These are phyloP conservation scores for Callipepla squamata DNA, from an alignment of 2,113 vertebrate species.

Conservation along the genomic window DNA sequence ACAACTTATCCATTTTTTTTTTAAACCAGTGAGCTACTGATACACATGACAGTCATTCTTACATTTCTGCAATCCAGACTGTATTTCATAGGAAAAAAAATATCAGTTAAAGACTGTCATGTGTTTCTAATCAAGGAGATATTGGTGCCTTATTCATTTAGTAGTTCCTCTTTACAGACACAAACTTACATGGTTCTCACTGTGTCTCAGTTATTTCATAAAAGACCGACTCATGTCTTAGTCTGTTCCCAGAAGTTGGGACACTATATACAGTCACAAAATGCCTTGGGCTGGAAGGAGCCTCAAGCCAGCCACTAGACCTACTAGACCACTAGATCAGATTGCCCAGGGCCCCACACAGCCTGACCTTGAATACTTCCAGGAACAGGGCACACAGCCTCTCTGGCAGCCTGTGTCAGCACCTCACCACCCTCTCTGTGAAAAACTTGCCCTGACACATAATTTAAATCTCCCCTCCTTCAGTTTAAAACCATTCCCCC, in stretches of 20 bases:
- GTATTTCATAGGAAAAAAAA: background rate
- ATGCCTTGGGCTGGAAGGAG: too few relatives aligned
- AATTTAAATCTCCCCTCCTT: too few relatives aligned
- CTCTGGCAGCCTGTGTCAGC: too few relatives aligned
- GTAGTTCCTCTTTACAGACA: background rate
- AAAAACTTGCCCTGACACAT: too few relatives aligned
- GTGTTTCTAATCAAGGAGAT: background rate
- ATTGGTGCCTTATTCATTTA: background rate
- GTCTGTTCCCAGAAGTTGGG: background rate
- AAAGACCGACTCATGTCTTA: background rate
- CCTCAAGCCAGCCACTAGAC: too few relatives aligned
- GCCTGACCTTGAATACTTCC: too few relatives aligned
- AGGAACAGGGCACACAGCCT: too few relatives aligned
- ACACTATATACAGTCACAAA: background rate
- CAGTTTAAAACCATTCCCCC: too few relatives aligned
- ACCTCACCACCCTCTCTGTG: too few relatives aligned
- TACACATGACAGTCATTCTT: background rate
- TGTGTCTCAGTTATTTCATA: rapidly evolving
- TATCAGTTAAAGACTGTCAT: background rate
- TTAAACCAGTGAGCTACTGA: background rate
- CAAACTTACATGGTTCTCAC: background rate
- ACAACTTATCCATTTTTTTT: background rate
- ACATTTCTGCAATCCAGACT: background rate
- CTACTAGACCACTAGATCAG: too few relatives aligned
- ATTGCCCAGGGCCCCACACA: too few relatives aligned